A percentile compares a stretch with the other conserved stretches of the same genome.
Evolutionary conservation across 2,888 invertebrate species (phyloP).

Genomic region (Lasioglossum morio): DNA sequence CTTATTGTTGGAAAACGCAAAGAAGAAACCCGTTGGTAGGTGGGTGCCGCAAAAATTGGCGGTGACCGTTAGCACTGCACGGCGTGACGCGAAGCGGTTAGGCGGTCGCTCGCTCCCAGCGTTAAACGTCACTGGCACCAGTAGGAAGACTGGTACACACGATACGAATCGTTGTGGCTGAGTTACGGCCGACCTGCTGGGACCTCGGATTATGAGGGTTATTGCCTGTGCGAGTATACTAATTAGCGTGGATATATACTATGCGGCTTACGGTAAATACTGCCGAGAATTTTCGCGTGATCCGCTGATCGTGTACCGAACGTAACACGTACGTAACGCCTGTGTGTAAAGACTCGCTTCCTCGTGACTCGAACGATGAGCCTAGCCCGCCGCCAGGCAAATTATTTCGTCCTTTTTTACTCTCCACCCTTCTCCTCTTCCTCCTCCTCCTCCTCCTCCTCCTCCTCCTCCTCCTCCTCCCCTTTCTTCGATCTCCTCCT

Average conservation of each 20-base stretch:
- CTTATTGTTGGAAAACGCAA: constrained; percentile 71
- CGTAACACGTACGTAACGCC: constrained; percentile 45
- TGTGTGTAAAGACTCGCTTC: constrained; percentile 32
- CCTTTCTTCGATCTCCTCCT: not conserved
- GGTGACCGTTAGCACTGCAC: constrained; percentile 64
- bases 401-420: constrained; percentile 25
- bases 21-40: constrained; percentile 63
- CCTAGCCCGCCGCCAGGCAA: constrained; percentile 13
- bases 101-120: constrained; percentile 30
- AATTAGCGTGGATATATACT: constrained; percentile 73
- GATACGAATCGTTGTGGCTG: constrained; percentile 73
- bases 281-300: constrained; percentile 68
- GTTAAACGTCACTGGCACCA: constrained; percentile 52
- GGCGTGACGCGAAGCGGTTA: constrained; percentile 26
- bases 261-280: constrained; percentile 68
- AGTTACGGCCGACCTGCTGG: constrained; percentile 71
- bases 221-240: constrained; percentile 72
- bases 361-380: constrained; percentile 26
- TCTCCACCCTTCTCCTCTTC: not conserved
- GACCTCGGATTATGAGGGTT: constrained; percentile 76
- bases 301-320: constrained; percentile 55
- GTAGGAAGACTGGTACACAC: constrained; percentile 56
- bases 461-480: not conserved
- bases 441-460: not conserved
- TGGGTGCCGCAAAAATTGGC: constrained; percentile 66